Conservation (phyloP, 1,140 invertebrate species). For the Rhagoletis pomonella region DNA sequence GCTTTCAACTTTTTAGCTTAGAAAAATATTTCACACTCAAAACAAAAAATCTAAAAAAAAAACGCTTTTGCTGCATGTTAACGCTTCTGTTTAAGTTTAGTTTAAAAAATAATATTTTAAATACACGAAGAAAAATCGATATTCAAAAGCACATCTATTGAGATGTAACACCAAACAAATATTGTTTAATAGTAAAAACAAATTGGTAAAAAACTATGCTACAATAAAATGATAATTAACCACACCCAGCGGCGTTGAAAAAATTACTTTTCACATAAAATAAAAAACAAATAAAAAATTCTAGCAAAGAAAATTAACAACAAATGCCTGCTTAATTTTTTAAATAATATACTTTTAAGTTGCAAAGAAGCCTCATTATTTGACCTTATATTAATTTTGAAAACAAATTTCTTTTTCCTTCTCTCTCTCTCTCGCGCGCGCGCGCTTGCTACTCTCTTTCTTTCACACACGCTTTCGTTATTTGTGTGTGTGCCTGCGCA, state of each 20-base stretch:
- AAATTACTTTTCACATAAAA: slow-evolving; percentile 33
- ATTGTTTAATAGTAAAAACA: too few species aligned
- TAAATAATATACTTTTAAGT: not conserved
- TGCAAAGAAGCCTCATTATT: not conserved
- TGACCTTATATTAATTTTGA: too few species aligned
- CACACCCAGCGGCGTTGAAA: slow-evolving; percentile 6
- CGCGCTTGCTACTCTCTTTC: not conserved
- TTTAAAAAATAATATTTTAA: not conserved
- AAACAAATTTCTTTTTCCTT: not conserved
- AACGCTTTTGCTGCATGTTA: slow-evolving; percentile 22
- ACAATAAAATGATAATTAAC: not conserved
- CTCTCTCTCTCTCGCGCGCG: not conserved
- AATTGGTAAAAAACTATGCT: too few species aligned
- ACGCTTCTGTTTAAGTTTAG: not conserved
- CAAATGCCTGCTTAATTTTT: slow-evolving; percentile 24
- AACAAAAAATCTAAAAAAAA: not conserved
- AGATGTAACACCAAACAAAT: not conserved
- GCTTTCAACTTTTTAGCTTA: not conserved
- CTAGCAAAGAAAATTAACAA: not conserved
- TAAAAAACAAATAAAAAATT: not conserved
- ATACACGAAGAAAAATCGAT: slow-evolving; percentile 10
- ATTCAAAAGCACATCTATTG: not conserved
- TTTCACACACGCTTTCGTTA: not conserved
- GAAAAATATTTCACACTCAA: not conserved
- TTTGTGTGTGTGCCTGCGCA: not conserved